Conservation (phyloP, 2,797 vertebrate genomes). For the Pipistrellus kuhlii region DNA sequence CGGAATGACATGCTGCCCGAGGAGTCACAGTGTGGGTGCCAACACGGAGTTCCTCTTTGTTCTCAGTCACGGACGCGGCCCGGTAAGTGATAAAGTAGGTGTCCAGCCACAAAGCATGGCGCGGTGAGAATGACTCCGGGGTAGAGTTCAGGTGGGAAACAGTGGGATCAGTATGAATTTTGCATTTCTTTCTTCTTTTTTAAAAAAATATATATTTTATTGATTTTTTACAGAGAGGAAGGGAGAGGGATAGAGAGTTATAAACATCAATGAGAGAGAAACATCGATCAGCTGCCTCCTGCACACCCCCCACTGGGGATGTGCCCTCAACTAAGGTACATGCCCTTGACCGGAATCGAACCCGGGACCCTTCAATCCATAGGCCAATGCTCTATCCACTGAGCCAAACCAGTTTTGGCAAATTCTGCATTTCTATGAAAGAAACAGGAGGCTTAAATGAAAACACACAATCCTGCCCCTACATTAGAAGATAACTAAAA, state of each 20-base stretch:
- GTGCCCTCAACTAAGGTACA: no score
- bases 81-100: not conserved
- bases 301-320: no score
- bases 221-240: no score
- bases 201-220: no score
- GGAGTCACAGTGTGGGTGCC: not conserved
- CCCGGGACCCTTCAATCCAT: no score
- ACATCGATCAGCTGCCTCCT: no score
- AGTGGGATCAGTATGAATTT: not conserved
- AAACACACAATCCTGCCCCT: not conserved
- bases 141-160: not conserved
- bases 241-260: no score
- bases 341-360: no score
- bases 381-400: no score
- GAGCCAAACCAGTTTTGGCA: no score
- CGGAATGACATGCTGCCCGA: not conserved
- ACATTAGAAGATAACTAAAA: not conserved
- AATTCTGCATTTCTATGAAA: not conserved
- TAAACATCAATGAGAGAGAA: no score
- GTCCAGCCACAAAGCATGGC: not conserved
- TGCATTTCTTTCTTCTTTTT: no score
- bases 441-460: not conserved
- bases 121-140: not conserved
- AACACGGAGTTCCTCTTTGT: not conserved
- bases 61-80: not conserved